Evolutionary conservation across 1,140 invertebrate species (phyloP), one percentile per base, ranked within the genome.

Genomic region (Ostrea denselamellosa): DNA sequence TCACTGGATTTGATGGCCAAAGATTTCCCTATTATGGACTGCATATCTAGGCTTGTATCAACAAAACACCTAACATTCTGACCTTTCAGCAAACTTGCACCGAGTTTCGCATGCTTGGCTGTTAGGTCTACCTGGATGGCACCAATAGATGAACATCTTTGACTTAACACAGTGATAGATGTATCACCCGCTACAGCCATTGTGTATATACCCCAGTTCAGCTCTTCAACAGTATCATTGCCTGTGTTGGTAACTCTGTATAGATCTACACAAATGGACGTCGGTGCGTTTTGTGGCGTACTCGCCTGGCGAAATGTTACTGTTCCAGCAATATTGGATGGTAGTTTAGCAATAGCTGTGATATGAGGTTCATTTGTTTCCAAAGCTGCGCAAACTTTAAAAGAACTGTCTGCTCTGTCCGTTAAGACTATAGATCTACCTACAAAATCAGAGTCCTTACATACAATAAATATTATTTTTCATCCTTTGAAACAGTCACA

Each of bases 281-380:
- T 96, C 34, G 96, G 96, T 93, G 95, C 87, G 90, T 93, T 25
- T 93, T 95, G 83, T 90, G 92, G 17, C 87, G 96, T 94, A 19
- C 87, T 83, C 53, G 86, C 34, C 84, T 95, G 93, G 3, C 97
- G 96, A 89, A 99, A 97, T 93, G 97, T 96, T 9, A 99, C 96
- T 0, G 95, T 96, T 8, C 98, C 98, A 0, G 97, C 96, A 22
- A 99, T 93, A 0, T 97, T 85, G 7, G 96, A 95, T 44, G 96
- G 96, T 90, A 99, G 98, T 88, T 96, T 96, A 0, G 98, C 98
- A 86, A 97, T 96, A 0, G 97, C 98, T 77, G 97, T 96, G 92
- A 97, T 97, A 90, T 98, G 97, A 34, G 86, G 71, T 19, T 77
- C 89, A 10, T 83, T 83, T 12, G 86, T 86, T 87, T 91, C 90